These are phyloP conservation scores for Lottia gigantea DNA, from an alignment of 2,888 invertebrate genomes.

Conservation along the genomic window DNA sequence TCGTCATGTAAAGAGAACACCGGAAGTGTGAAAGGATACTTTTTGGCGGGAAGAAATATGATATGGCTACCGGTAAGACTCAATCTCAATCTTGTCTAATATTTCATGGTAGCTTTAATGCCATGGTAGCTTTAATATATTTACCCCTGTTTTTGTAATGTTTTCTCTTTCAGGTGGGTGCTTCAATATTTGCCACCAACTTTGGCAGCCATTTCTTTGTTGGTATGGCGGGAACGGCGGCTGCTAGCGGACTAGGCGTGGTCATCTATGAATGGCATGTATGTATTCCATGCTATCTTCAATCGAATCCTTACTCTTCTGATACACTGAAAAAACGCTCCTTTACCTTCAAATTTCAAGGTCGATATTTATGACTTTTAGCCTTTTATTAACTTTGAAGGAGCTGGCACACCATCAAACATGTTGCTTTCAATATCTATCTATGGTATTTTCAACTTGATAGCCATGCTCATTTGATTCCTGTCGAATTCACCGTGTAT, in stretches of 20 bases:
- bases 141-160: background rate
- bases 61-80: constrained; percentile 25
- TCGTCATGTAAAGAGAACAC: constrained; percentile 27
- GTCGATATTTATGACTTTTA: too few relatives aligned
- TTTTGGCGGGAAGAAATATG: constrained; percentile 32
- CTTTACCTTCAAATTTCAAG: too few relatives aligned
- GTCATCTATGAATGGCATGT: constrained; percentile 30
- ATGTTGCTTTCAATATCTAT: background rate
- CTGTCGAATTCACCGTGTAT: too few relatives aligned
- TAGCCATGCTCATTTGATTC: too few relatives aligned
- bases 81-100: background rate
- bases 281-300: constrained; percentile 2
- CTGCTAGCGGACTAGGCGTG: constrained; percentile 23
- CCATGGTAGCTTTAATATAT: background rate
- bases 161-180: constrained; percentile 20
- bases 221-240: constrained; percentile 27
- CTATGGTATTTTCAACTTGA: too few relatives aligned
- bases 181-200: constrained; percentile 26
- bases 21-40: constrained; percentile 27
- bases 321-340: too few relatives aligned
- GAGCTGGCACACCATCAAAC: too few relatives aligned
- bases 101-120: too few relatives aligned
- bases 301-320: background rate
- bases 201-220: constrained; percentile 29
- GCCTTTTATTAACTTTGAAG: too few relatives aligned